Evolutionary conservation across 2,113 vertebrate genomes (phyloP).

Genomic region (Dromaius novaehollandiae): DNA sequence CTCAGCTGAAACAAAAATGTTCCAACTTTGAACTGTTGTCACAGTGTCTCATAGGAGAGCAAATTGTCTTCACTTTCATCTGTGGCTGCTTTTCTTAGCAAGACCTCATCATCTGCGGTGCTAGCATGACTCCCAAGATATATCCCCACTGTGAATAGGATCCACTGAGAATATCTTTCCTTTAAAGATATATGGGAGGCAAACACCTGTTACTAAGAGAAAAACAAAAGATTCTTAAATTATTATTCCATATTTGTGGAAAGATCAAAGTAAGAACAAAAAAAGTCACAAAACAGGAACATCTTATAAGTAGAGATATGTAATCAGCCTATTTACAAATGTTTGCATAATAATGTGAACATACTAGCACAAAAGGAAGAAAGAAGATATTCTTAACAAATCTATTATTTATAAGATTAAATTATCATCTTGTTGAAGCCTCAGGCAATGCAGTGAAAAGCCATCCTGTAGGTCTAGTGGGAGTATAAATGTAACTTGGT

Average conservation of each 20-base stretch:
- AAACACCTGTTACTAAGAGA: neutral
- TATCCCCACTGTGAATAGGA: neutral
- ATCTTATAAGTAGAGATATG: neutral
- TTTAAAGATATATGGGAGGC: neutral
- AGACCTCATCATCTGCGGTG: neutral
- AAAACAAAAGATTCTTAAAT: neutral
- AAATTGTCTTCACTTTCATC: neutral
- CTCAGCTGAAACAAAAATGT: neutral
- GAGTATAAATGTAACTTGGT: neutral
- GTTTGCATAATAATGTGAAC: neutral
- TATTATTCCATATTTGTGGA: neutral
- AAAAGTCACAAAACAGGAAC: neutral
- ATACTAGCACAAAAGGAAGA: neutral
- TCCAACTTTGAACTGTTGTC: neutral
- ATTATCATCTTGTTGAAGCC: neutral
- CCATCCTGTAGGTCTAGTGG: neutral
- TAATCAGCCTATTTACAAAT: neutral
- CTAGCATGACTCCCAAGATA: neutral
- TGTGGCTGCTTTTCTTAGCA: slow-evolving; percentile 4
- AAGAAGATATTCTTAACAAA: neutral
- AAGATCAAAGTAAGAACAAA: neutral
- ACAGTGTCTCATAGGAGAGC: neutral
- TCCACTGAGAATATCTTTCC: neutral
- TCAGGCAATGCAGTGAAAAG: neutral
- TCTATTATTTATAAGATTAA: neutral